Evolutionary conservation across 2,113 vertebrate species (phyloP), one percentile per base, ranked within the genome.

Genomic region (Cottus gobio): DNA sequence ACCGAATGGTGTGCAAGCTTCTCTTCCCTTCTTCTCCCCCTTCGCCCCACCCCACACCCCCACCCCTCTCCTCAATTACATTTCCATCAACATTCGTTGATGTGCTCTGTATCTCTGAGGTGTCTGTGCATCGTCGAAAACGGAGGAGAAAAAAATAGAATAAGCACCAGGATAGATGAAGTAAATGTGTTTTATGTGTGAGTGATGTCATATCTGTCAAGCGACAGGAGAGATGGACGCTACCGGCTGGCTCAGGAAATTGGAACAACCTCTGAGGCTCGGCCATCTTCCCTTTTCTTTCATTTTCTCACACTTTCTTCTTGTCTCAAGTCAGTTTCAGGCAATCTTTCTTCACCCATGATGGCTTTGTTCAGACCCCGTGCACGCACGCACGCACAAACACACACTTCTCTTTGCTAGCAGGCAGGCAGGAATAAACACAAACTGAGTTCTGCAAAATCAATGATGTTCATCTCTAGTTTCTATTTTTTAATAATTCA

Each of bases 161-260:
- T 80, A 31, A 48, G 72, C 11, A 1, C 66, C 46, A 46, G 42
- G 28, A 9, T 2, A 30, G 60, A 74, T 71, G 9, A 62, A 28
- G 24, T 28, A 11, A 50, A 50, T 37, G 16, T 54, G 54, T 69
- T 20, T 20, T 56, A n/a, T 60, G 44, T 74, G 52, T 66, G 13
- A 72, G n/a, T 48, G 56, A 85, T 48, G 20, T 66, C 11, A 26
- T 79, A 34, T 82, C 75, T 24, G 42, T 18, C 30, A 22, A 57
- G 37, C 0, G 20, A 64, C 37, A 67, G 66, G 7, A 52, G 22
- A 30, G 73, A 71, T 30, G 30, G 72, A 85, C 0, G 20, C 15
- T 28, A 37, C n/a, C 10, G 15, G 26, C 42, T 67, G 70, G 18
- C 56, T 73, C 58, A 22, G 69, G 69, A 88, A 80, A 85, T 88